Evolutionary conservation across 2,888 invertebrate genomes (phyloP).

Genomic region (Panzeria rudis): DNA sequence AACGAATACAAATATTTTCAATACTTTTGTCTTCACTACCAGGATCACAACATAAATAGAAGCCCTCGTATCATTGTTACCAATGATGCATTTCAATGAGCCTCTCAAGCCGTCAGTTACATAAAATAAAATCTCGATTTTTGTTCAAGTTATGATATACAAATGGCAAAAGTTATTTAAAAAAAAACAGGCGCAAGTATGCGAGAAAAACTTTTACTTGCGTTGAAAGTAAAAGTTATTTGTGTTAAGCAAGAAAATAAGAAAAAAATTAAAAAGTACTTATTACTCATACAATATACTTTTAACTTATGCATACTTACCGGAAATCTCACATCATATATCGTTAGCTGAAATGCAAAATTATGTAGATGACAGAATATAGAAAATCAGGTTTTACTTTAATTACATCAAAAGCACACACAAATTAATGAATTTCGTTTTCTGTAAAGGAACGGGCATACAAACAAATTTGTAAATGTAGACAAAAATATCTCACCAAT

Average conservation of each 20-base stretch:
- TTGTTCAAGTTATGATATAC: constrained; percentile 11
- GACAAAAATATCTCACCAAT: no score
- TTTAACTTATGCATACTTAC: constrained; percentile 25
- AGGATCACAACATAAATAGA: no score
- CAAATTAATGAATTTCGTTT: no score
- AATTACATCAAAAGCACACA: no score
- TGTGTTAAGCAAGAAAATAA: background rate
- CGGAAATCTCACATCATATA: constrained; percentile 43
- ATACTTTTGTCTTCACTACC: no score
- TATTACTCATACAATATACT: background rate
- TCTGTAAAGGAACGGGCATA: no score
- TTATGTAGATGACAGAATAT: no score
- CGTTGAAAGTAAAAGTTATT: constrained; percentile 62
- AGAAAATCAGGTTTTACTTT: no score
- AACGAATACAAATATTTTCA: no score
- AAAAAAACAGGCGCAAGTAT: background rate
- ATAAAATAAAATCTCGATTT: constrained; percentile 45
- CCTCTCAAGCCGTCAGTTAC: constrained; percentile 20
- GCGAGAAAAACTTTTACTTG: constrained; percentile 64
- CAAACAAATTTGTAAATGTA: no score
- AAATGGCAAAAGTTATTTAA: background rate
- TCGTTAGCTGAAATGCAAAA: background rate
- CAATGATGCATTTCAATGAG: constrained; percentile 41
- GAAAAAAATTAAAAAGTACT: constrained; percentile 3
- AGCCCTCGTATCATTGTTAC: no score